These are phyloP conservation scores for Seriola quinqueradiata DNA, from an alignment of 2,113 vertebrate genomes.

Conservation along the genomic window DNA sequence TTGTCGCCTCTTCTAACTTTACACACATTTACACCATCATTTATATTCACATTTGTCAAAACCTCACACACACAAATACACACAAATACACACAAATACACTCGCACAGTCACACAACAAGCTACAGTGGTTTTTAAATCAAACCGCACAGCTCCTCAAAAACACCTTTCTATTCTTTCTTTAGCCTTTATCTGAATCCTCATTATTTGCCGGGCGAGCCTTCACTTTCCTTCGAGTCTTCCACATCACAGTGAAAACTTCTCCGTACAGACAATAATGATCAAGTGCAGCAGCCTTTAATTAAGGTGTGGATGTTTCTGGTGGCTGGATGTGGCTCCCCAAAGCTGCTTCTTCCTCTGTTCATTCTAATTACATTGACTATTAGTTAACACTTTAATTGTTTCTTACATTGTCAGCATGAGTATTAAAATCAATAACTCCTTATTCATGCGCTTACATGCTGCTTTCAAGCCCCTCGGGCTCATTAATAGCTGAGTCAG, in stretches of 20 bases:
- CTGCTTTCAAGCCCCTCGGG: constrained; percentile 12
- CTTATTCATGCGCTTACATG: not conserved
- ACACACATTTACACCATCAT: constrained; percentile 29
- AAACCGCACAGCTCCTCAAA: not conserved
- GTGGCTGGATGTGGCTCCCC: not conserved
- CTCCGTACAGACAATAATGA: not conserved
- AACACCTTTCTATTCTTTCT: constrained; percentile 13
- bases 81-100: not conserved
- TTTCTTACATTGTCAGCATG: constrained; percentile 8
- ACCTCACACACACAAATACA: not conserved
- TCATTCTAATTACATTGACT: not conserved
- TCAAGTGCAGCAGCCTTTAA: not conserved
- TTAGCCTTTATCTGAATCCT: constrained; percentile 19
- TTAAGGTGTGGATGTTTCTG: not conserved
- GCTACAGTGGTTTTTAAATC: constrained; percentile 2
- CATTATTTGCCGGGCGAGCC: constrained; percentile 25
- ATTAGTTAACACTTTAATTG: constrained; percentile 27
- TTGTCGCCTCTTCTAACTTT: constrained; percentile 40
- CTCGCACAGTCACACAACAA: fast-evolving
- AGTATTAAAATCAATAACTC: constrained; percentile 22
- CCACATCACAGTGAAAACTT: not conserved
- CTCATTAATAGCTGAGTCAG: constrained; percentile 42
- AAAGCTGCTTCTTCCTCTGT: not conserved
- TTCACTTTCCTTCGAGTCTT: not conserved
- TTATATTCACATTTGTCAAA: constrained; percentile 41